phyloP scores from a whole-genome alignment of 2,797 vertebrate species.

The Geotrypetes seraphini region DNA sequence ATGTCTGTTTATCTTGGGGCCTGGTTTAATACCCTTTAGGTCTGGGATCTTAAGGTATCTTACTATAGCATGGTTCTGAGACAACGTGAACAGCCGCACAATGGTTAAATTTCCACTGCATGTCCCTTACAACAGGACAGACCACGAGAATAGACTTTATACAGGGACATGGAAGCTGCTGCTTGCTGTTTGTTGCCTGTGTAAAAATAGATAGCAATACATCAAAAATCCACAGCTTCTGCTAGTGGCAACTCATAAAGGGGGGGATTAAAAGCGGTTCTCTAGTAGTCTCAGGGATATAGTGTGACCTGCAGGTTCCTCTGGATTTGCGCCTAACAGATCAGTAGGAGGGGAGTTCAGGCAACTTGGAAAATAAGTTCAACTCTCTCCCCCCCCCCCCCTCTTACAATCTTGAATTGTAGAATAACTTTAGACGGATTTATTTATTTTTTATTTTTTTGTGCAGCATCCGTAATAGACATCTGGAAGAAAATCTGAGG shows the following conservation, averaged over 20 bases:
- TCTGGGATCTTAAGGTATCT: conserved; percentile 10
- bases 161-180: conserved; percentile 48
- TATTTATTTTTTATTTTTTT: too few species aligned
- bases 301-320: conserved; percentile 13
- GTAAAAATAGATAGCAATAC: conserved; percentile 67
- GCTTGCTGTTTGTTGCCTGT: conserved; percentile 51
- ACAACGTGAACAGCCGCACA: conserved; percentile 17
- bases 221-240: conserved; percentile 62
- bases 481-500: too few species aligned
- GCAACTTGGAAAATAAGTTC: conserved; percentile 44
- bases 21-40: conserved; percentile 11
- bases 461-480: too few species aligned
- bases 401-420: too few species aligned
- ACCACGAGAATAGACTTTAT: conserved; percentile 48
- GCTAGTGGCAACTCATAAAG: conserved; percentile 52
- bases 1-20: conserved; percentile 12
- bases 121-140: conserved; percentile 45
- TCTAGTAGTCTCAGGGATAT: conserved; percentile 46
- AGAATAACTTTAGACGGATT: too few species aligned
- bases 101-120: conserved; percentile 46
- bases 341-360: conserved; percentile 44
- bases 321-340: conserved; percentile 33
- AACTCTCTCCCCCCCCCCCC: too few species aligned
- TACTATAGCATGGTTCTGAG: conserved; percentile 18
- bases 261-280: conserved; percentile 20